Percentiles rank a stretch among this genome's conserved stretches.
Conservation (phyloP, 92 coral and sea anemone species). For the Chrysogorgia sp. region DNA sequence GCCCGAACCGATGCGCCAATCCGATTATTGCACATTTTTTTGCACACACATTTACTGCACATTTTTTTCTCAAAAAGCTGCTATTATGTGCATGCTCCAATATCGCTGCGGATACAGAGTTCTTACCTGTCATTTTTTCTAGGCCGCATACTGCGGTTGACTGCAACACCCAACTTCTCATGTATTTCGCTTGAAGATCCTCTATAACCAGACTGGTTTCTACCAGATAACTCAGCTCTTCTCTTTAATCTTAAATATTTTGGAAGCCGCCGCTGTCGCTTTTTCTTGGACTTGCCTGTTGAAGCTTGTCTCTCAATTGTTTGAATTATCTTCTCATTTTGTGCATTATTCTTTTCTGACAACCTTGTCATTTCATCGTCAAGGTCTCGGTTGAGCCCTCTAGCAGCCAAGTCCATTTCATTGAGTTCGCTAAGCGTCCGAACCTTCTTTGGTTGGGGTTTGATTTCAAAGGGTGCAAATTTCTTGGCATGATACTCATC, state of each 20-base stretch:
- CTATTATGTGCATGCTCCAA: no score
- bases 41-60: no score
- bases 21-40: no score
- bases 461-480: constrained; percentile 82
- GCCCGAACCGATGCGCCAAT: no score
- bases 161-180: constrained; percentile 28
- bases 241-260: not conserved
- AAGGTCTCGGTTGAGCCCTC: constrained; percentile 31
- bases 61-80: no score
- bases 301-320: constrained; percentile 3
- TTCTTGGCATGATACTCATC: constrained; percentile 40
- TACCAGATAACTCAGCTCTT: not conserved
- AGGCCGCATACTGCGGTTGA: not conserved
- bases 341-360: not conserved
- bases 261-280: not conserved
- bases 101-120: not conserved
- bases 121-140: constrained; percentile 15
- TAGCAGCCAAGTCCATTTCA: constrained; percentile 57
- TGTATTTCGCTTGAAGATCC: not conserved
- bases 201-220: not conserved
- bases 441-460: constrained; percentile 63
- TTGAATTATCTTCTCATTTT: constrained; percentile 5
- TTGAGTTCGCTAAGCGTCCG: constrained; percentile 84
- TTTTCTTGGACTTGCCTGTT: not conserved
- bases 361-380: not conserved